These are phyloP conservation scores for Xestia sexstrigata DNA, from an alignment of 2,888 invertebrate genomes.

Conservation along the genomic window DNA sequence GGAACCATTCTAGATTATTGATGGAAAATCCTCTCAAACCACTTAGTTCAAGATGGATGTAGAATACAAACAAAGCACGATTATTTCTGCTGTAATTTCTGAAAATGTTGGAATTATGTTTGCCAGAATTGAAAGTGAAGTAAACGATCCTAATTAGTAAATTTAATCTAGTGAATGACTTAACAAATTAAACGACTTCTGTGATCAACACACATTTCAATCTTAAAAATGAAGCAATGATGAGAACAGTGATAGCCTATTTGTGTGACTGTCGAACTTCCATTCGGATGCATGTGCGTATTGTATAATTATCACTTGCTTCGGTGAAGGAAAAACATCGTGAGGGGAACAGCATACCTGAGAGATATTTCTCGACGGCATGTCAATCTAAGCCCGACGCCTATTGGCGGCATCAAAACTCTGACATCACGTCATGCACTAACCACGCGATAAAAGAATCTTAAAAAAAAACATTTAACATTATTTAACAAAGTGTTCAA, in stretches of 20 bases:
- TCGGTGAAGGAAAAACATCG: too few species aligned
- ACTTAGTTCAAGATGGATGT: constrained; percentile 11
- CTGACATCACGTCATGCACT: too few species aligned
- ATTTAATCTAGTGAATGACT: not conserved
- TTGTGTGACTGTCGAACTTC: too few species aligned
- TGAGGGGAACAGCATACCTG: too few species aligned
- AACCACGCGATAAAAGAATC: too few species aligned
- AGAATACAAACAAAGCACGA: constrained; percentile 2
- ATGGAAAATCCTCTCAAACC: constrained; percentile 17
- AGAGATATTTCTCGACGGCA: too few species aligned
- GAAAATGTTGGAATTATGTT: not conserved
- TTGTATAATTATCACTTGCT: too few species aligned
- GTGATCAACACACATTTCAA: not conserved
- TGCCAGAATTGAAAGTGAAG: not conserved
- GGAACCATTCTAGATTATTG: constrained; percentile 17
- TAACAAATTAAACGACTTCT: not conserved
- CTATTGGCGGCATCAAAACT: too few species aligned
- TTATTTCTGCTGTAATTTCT: constrained; percentile 1
- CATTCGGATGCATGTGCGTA: too few species aligned
- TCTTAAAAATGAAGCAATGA: not conserved
- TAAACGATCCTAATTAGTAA: not conserved
- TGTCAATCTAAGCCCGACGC: too few species aligned
- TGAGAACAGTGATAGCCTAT: too few species aligned
- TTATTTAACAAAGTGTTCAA: not conserved
- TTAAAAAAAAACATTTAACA: not conserved